Percentiles rank a stretch among this genome's conserved stretches.
These are phyloP conservation scores for Cantharis flavilabris DNA, from an alignment of 2,888 invertebrate species.

Conservation along the genomic window DNA sequence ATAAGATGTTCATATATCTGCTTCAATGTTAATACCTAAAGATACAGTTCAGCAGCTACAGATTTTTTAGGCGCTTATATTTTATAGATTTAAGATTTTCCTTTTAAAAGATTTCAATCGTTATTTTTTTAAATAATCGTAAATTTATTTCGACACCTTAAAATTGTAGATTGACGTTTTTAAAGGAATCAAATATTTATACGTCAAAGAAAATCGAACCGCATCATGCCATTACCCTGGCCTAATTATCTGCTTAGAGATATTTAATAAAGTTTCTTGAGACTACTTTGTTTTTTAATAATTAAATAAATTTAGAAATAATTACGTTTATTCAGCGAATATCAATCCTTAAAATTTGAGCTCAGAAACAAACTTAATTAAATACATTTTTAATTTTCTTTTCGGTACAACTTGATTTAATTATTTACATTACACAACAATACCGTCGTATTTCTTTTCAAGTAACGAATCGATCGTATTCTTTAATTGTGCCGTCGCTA, in stretches of 20 bases:
- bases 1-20: conserved; percentile 6
- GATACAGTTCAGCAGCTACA: background rate
- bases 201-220: background rate
- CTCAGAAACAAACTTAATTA: background rate
- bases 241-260: background rate
- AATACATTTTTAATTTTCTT: background rate
- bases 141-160: background rate
- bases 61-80: background rate
- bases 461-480: conserved; percentile 4
- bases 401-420: background rate
- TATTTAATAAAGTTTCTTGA: no score
- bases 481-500: conserved; percentile 13
- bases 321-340: background rate
- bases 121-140: background rate
- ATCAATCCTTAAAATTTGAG: background rate
- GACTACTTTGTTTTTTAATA: background rate
- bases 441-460: background rate
- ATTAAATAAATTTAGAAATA: no score
- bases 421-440: background rate
- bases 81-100: background rate
- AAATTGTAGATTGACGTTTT: background rate
- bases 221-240: background rate
- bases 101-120: background rate
- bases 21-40: background rate
- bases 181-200: background rate